These are phyloP conservation scores for Drosophila miranda DNA, from an alignment of 1,140 invertebrate species.

Conservation along the genomic window DNA sequence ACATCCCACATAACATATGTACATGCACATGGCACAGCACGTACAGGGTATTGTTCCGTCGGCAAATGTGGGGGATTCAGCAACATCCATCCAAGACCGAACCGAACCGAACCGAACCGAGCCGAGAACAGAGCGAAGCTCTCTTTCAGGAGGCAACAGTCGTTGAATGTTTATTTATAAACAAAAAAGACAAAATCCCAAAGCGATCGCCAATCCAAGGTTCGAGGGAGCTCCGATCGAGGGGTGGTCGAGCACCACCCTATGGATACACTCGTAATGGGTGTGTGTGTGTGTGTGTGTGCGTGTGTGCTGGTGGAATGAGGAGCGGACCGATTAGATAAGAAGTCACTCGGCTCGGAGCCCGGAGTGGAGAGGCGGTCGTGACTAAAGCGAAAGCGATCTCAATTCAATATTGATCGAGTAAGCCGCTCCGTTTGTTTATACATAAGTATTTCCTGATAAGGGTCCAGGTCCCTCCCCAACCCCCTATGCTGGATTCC, in stretches of 20 bases:
- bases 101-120: too few species aligned
- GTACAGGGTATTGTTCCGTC: too few species aligned
- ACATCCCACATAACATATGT: conserved; percentile 11
- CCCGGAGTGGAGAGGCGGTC: neutral
- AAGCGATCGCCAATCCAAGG: too few species aligned
- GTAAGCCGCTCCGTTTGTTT: conserved; percentile 17
- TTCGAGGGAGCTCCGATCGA: neutral
- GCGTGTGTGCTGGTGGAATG: too few species aligned
- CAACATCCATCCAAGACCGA: neutral
- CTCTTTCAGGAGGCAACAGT: neutral
- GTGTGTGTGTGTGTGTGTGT: too few species aligned
- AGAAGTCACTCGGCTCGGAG: neutral
- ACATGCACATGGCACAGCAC: too few species aligned
- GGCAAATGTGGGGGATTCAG: neutral
- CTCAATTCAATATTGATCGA: conserved; percentile 29
- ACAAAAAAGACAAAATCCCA: conserved; percentile 34
- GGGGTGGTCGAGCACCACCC: too few species aligned
- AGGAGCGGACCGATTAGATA: neutral
- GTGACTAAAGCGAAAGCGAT: conserved; percentile 35
- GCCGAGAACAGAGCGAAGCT: neutral
- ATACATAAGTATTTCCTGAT: conserved; percentile 11
- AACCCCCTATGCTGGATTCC: too few species aligned
- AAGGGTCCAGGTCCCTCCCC: conserved; percentile 4
- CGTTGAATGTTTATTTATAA: conserved; percentile 65
- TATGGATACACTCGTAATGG: too few species aligned